These are phyloP conservation scores for Tenebrosternarchus preto DNA, from an alignment of 2,113 vertebrate genomes.

Conservation along the genomic window DNA sequence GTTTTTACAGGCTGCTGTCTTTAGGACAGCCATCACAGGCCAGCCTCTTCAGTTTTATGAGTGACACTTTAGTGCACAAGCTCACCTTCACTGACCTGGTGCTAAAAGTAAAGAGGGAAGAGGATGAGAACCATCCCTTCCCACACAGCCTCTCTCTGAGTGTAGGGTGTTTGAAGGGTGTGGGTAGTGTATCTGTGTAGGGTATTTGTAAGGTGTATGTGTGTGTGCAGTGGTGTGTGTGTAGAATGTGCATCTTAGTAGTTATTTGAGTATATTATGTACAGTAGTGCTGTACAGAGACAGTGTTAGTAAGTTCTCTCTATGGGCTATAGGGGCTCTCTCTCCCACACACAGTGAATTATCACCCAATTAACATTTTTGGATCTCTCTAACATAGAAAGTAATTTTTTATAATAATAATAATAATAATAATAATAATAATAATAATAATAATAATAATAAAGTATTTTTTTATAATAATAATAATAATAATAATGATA, in stretches of 20 bases:
- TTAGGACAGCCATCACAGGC: conserved; percentile 1
- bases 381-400: too few species aligned
- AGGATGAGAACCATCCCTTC: not conserved
- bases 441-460: too few species aligned
- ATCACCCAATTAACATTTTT: too few species aligned
- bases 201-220: too few species aligned
- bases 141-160: not conserved
- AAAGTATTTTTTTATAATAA: too few species aligned
- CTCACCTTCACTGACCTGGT: conserved; percentile 4
- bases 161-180: not conserved
- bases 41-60: conserved; percentile 29
- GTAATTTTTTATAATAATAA: too few species aligned
- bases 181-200: too few species aligned
- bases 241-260: too few species aligned
- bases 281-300: not conserved
- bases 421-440: too few species aligned
- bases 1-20: conserved; percentile 25
- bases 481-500: too few species aligned
- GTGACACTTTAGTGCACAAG: conserved; percentile 3
- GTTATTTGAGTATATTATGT: too few species aligned
- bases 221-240: too few species aligned
- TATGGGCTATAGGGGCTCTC: conserved; percentile 9
- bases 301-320: conserved; percentile 3
- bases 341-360: not conserved
- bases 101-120: not conserved